Conservation (phyloP, 2,797 vertebrate genomes). For the Tolypeutes matacus region DNA sequence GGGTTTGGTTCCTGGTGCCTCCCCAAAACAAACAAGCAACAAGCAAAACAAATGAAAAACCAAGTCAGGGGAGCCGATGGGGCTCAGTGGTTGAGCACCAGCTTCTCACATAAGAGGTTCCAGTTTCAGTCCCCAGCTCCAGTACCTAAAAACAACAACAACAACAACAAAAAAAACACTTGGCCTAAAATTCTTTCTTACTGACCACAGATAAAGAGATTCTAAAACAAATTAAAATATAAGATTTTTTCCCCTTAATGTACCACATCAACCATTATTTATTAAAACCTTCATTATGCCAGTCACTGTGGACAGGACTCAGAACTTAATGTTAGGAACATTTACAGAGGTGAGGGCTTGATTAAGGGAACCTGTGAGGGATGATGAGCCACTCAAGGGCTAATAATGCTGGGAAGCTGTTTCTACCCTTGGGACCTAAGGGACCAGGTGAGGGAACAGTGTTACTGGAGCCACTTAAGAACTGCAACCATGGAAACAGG, state of each 20-base stretch:
- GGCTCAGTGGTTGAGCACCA: no score
- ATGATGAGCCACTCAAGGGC: no score
- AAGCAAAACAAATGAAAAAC: no score
- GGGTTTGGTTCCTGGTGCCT: no score
- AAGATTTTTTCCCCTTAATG: background rate
- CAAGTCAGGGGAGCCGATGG: no score
- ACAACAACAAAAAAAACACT: background rate
- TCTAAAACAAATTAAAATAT: background rate
- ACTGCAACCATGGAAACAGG: background rate
- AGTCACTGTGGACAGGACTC: background rate
- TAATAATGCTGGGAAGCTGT: background rate
- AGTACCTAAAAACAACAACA: no score
- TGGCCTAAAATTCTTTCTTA: background rate
- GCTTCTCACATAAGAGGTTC: no score
- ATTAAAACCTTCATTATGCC: background rate
- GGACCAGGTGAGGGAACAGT: background rate
- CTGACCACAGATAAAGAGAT: background rate
- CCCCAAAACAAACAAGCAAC: no score
- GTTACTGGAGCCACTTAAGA: background rate
- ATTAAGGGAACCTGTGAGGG: background rate
- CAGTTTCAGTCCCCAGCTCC: no score
- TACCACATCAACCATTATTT: background rate
- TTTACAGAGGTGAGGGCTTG: background rate
- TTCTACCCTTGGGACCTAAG: background rate
- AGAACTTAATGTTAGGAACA: background rate